Conservation (phyloP, 2,113 vertebrate genomes). For the Rhadina sibilatrix region DNA sequence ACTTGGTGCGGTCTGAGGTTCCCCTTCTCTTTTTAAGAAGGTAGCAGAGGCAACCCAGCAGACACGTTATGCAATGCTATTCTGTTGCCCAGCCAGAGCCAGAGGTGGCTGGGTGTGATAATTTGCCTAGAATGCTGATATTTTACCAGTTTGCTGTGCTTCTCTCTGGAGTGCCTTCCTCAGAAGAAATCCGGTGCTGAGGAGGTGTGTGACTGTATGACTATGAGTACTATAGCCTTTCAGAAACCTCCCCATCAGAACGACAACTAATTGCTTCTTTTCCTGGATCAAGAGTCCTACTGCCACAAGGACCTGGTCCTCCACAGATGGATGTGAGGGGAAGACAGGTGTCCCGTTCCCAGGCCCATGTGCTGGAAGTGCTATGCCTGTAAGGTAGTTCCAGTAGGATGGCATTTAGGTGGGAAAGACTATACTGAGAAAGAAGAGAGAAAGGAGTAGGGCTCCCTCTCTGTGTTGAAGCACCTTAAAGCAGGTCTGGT, state of each 20-base stretch:
- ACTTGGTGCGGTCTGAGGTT: rapidly evolving
- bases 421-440: background rate
- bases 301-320: background rate
- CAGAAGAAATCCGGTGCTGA: background rate
- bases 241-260: background rate
- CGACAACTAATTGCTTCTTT: background rate
- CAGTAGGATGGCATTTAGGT: background rate
- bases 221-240: background rate
- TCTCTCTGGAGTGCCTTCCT: background rate
- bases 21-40: background rate
- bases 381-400: background rate
- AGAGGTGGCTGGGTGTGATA: background rate
- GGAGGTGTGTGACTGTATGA: rapidly evolving
- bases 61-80: background rate
- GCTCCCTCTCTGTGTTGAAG: background rate
- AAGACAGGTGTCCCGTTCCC: background rate
- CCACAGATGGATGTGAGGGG: background rate
- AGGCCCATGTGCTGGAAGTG: background rate
- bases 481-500: background rate
- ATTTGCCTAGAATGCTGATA: background rate
- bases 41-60: background rate
- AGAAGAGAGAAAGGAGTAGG: background rate
- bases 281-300: background rate
- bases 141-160: background rate
- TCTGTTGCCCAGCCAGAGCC: background rate